A percentile compares a stretch with the other conserved stretches of the same genome.
Evolutionary conservation across 2,113 vertebrate genomes (phyloP).

Genomic region (Epinephelus lanceolatus): DNA sequence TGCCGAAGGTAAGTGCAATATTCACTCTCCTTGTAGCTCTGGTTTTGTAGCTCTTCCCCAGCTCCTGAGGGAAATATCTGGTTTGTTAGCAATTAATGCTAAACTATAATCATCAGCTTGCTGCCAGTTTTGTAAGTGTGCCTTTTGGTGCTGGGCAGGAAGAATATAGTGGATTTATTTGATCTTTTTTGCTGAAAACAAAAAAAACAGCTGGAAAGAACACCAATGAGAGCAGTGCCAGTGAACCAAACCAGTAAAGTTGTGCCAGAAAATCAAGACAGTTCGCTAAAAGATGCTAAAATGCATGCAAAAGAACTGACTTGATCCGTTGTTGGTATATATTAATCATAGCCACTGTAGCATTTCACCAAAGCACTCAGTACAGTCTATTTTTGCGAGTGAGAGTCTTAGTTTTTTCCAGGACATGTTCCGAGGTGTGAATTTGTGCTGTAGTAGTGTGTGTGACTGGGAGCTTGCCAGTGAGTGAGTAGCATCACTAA

Average conservation of each 20-base stretch:
- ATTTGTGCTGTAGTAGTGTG: neutral
- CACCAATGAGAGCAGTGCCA: neutral
- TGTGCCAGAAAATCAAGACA: neutral
- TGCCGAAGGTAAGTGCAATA: neutral
- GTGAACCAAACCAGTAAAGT: neutral
- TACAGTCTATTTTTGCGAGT: conserved; percentile 6
- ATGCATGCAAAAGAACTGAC: neutral
- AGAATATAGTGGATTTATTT: neutral
- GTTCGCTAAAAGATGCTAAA: conserved; percentile 2
- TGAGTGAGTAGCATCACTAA: conserved; percentile 25
- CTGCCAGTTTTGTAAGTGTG: neutral
- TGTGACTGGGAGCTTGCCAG: conserved; percentile 2
- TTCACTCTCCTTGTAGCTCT: neutral
- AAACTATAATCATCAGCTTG: neutral
- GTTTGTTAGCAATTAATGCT: neutral
- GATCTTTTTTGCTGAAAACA: neutral
- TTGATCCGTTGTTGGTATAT: neutral
- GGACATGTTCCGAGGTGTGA: conserved; percentile 22
- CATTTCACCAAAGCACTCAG: neutral
- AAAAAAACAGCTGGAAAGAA: neutral
- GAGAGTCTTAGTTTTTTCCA: neutral
- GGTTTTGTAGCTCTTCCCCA: neutral
- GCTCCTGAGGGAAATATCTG: neutral
- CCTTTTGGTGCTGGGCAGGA: neutral
- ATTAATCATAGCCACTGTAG: neutral